Conservation (phyloP, 2,888 invertebrate species). For the Diplolepis rosae region DNA sequence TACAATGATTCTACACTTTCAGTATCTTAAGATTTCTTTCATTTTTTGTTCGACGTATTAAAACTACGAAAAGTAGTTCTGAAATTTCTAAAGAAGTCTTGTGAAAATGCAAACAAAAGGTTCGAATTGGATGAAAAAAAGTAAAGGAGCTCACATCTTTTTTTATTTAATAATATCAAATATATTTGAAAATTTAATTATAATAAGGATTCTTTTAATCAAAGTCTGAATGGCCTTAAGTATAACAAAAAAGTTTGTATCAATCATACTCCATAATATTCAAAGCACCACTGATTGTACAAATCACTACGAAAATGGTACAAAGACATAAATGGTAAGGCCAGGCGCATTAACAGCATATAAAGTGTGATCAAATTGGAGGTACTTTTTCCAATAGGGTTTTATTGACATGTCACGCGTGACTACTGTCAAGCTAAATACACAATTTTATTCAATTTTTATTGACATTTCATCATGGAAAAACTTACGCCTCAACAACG, state of each 20-base stretch:
- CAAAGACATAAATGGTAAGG: conserved; percentile 56
- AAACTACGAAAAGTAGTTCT: not conserved
- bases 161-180: not conserved
- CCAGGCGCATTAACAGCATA: conserved; percentile 55
- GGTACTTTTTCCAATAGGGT: too few relatives aligned
- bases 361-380: too few relatives aligned
- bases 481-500: too few relatives aligned
- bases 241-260: conserved; percentile 35
- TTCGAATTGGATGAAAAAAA: not conserved
- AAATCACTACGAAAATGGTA: conserved; percentile 35
- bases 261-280: conserved; percentile 45
- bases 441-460: too few relatives aligned
- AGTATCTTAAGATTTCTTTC: not conserved
- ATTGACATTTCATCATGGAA: too few relatives aligned
- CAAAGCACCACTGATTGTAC: conserved; percentile 42
- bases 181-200: not conserved
- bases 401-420: too few relatives aligned
- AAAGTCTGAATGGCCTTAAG: conserved; percentile 29
- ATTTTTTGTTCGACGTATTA: not conserved
- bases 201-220: not conserved
- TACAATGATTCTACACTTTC: not conserved
- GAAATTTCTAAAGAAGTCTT: not conserved
- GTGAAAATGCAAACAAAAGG: not conserved
- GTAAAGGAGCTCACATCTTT: not conserved
- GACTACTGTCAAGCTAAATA: too few relatives aligned